These are phyloP conservation scores for Rapana venosa DNA, from an alignment of 2,888 invertebrate genomes.

Conservation along the genomic window DNA sequence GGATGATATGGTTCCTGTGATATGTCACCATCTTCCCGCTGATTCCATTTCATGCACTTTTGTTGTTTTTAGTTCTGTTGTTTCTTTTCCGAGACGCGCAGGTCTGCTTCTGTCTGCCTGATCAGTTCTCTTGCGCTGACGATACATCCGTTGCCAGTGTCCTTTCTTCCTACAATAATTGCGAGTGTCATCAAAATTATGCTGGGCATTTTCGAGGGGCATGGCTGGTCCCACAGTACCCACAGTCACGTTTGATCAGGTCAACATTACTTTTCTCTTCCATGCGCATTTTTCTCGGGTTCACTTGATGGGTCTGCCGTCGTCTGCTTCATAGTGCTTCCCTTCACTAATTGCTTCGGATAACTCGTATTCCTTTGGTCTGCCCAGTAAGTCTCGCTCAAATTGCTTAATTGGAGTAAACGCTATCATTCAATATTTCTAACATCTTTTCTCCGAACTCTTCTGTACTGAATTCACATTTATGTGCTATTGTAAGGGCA, in stretches of 20 bases:
- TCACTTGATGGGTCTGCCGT: no score
- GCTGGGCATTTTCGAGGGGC: slow-evolving; percentile 45
- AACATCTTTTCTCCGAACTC: neutral
- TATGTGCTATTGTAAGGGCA: neutral
- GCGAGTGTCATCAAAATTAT: slow-evolving; percentile 33
- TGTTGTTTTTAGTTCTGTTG: neutral
- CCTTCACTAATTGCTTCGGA: no score
- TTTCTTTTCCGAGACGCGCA: neutral
- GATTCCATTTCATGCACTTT: neutral
- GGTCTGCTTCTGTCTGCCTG: neutral
- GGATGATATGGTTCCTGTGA: neutral
- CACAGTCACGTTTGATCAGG: neutral
- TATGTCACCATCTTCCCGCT: neutral
- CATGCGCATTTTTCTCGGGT: no score
- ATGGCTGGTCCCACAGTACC: slow-evolving; percentile 42
- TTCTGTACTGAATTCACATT: slow-evolving; percentile 4
- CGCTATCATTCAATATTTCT: neutral
- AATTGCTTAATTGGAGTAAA: neutral
- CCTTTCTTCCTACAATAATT: slow-evolving; percentile 27
- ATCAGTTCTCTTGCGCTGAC: neutral
- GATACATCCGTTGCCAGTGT: slow-evolving; percentile 30
- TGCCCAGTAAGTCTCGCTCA: no score
- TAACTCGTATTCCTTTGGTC: no score
- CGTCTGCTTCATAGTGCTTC: no score
- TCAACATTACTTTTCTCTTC: neutral